These are phyloP conservation scores for Crotalus helleri DNA, from an alignment of 2,113 vertebrate species.

Conservation along the genomic window DNA sequence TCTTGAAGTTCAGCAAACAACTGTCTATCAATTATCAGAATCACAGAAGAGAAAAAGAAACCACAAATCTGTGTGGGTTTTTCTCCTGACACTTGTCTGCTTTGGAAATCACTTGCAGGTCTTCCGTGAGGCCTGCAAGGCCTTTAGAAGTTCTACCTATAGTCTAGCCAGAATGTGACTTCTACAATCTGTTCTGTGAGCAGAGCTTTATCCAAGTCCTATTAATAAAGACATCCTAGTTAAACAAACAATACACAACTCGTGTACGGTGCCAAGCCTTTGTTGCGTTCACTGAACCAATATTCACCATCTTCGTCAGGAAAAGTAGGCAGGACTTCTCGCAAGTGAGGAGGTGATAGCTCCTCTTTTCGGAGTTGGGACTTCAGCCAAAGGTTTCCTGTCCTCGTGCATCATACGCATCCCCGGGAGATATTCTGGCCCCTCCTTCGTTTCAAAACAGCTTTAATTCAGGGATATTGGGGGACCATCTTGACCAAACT, in stretches of 20 bases:
- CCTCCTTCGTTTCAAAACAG: neutral
- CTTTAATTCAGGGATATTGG: neutral
- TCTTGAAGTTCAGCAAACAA: neutral
- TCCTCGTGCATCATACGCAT: neutral
- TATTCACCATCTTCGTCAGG: neutral
- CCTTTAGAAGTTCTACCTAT: neutral
- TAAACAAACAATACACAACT: neutral
- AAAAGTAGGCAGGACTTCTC: neutral
- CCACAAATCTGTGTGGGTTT: neutral
- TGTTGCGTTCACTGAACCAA: neutral
- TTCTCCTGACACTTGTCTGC: neutral
- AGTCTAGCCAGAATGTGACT: neutral
- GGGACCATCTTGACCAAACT: neutral
- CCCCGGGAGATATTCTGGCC: neutral
- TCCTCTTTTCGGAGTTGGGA: neutral
- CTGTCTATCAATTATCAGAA: neutral
- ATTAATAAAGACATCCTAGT: neutral
- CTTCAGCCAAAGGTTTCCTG: neutral
- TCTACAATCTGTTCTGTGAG: neutral
- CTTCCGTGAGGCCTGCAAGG: neutral
- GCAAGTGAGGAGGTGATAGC: neutral
- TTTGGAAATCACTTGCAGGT: neutral
- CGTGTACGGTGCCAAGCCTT: neutral
- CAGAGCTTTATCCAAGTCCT: neutral
- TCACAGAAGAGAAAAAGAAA: neutral